Base-by-base conservation (phyloP, 2,797 vertebrate species). In the Liparis tanakae region DNA sequence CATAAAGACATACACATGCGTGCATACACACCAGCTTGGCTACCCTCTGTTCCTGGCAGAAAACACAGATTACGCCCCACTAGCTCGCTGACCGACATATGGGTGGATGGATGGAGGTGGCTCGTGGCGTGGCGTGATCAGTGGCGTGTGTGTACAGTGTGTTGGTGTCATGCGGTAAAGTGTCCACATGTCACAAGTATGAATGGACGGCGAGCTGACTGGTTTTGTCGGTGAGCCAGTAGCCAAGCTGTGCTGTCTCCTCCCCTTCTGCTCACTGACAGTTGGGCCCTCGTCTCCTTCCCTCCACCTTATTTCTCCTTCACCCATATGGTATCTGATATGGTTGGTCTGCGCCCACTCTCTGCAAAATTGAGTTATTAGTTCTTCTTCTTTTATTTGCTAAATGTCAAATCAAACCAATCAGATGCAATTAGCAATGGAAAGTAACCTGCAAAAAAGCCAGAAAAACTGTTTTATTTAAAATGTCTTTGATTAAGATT, bases 81-180 rank as follows among this genome's bases (percentile, higher is more conserved):
- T 82, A 82, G 76, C 85, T 88, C 83, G 76, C 81, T 90, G 86
- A 88, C 85, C 78, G 67, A 90, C 91, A 90, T 88, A 90, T 90
- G 89, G 86, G 86, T 89, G 78, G 58, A 61, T 61, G 39, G 85
- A 79, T 84, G 69, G 66, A 80, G 72, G 72, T 70, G 51, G 69
- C 76, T 84, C 61, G 3, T 74, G 70, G 69, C 74, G 86, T 63
- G 78, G 69, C 34, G 3, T 70, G 80, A 82, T 88, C 78, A 60
- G 53, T 68, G 75, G 72, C 6, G 22, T 74, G 71, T 79, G 76
- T 54, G 70, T 77, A 55, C 68, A 76, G 70, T 78, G 82, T 84
- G 74, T 82, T 68, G 70, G 81, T 74, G 74, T 80, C 75, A 69
- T 66, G 68, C 48, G 51, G 78, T 79, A 78, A 85, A 51, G 77